phyloP scores from a whole-genome alignment of 1,140 invertebrate species.

The Drosophila nigrodunni region DNA sequence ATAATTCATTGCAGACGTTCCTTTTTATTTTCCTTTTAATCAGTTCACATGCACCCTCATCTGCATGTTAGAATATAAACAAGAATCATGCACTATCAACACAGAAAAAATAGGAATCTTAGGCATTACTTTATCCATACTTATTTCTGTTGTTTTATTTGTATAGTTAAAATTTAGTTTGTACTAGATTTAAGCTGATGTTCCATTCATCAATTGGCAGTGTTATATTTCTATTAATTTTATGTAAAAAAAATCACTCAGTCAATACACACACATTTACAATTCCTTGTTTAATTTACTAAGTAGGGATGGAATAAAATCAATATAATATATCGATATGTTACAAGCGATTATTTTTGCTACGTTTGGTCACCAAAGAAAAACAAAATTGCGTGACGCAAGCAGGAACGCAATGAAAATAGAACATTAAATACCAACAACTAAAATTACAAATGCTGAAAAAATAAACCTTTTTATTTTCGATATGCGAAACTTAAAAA shows the following conservation, averaged over 20 bases:
- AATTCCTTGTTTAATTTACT: constrained; percentile 32
- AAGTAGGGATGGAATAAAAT: constrained; percentile 33
- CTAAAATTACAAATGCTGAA: background rate
- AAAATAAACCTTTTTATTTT: background rate
- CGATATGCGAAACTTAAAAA: no score
- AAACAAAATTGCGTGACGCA: background rate
- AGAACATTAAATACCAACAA: constrained; percentile 1
- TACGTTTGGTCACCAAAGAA: background rate
- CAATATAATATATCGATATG: constrained; percentile 31
- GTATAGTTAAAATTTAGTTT: constrained; percentile 26
- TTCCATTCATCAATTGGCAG: constrained; percentile 38
- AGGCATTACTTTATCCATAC: background rate
- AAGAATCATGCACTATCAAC: constrained; percentile 23
- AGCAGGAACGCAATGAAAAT: constrained; percentile 7
- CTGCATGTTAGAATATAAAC: constrained; percentile 20
- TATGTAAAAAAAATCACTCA: constrained; percentile 23
- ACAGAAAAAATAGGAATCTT: constrained; percentile 1
- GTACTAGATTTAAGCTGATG: constrained; percentile 31
- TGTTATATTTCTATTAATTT: constrained; percentile 27
- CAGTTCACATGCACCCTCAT: background rate
- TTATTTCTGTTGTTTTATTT: constrained; percentile 12
- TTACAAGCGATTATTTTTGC: constrained; percentile 4
- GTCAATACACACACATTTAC: constrained; percentile 37
- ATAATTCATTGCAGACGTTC: background rate
- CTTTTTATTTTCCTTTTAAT: background rate